Evolutionary conservation across 2,113 vertebrate species (phyloP).

Genomic region (Limnothrissa miodon): DNA sequence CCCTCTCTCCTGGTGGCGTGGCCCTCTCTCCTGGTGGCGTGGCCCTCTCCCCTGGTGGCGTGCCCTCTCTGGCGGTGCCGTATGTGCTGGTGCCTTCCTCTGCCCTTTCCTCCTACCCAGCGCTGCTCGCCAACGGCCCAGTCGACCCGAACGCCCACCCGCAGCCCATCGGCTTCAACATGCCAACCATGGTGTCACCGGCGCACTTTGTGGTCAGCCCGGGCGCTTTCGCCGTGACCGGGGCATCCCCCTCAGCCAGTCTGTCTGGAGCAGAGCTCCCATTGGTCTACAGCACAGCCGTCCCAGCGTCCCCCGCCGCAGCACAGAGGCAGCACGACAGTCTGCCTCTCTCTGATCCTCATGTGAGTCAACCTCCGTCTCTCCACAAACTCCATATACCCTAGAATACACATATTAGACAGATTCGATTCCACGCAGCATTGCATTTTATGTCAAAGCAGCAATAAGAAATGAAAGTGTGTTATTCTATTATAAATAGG

Average conservation of each 20-base stretch:
- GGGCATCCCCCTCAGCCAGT: not conserved
- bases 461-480: not conserved
- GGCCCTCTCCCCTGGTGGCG: constrained; percentile 56
- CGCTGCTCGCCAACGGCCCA: constrained; percentile 58
- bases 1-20: constrained; percentile 56
- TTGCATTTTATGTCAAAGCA: not conserved
- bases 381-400: not conserved
- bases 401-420: not conserved
- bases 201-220: constrained; percentile 73
- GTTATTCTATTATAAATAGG: not conserved
- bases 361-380: constrained; percentile 47
- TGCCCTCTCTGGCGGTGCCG: constrained; percentile 77
- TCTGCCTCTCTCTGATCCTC: constrained; percentile 38
- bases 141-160: constrained; percentile 47
- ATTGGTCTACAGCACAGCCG: constrained; percentile 1
- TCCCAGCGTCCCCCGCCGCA: constrained; percentile 56
- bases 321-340: constrained; percentile 55
- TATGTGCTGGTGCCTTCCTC: constrained; percentile 82
- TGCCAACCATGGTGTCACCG: constrained; percentile 68
- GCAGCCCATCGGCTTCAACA: constrained; percentile 62
- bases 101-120: constrained; percentile 73
- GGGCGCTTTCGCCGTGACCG: constrained; percentile 54
- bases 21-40: constrained; percentile 57
- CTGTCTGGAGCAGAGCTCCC: constrained; percentile 43
- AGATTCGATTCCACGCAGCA: not conserved